Conservation (phyloP, 2,888 invertebrate species). For the Sarcophaga variegata region DNA sequence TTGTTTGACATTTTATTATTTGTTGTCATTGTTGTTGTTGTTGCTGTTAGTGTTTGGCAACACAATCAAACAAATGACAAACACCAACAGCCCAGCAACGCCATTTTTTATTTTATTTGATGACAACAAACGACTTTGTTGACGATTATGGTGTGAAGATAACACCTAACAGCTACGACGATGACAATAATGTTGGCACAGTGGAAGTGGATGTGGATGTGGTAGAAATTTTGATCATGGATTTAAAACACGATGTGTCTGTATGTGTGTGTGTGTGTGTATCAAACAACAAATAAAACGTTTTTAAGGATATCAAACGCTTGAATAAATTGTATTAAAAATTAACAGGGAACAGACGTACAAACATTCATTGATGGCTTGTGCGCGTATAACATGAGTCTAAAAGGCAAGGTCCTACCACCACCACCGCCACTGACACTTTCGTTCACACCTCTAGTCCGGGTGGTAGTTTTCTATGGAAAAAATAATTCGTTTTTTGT, state of each 20-base stretch:
- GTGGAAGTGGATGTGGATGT: slow-evolving; percentile 11
- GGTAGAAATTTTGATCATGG: slow-evolving; percentile 16
- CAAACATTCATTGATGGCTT: slow-evolving; percentile 9
- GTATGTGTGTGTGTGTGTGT: neutral
- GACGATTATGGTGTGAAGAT: neutral
- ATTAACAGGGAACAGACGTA: slow-evolving; percentile 10
- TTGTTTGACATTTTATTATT: slow-evolving; percentile 58
- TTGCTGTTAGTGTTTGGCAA: slow-evolving; percentile 58
- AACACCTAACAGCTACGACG: neutral
- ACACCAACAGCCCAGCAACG: slow-evolving; percentile 21
- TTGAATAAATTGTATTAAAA: slow-evolving; percentile 54
- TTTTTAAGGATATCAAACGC: slow-evolving; percentile 66
- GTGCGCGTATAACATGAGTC: no score
- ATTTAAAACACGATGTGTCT: no score
- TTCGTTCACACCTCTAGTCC: neutral
- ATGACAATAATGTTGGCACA: slow-evolving; percentile 4
- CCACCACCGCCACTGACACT: neutral
- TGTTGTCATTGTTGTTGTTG: slow-evolving; percentile 25
- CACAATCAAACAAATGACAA: slow-evolving; percentile 53
- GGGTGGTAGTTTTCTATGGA: slow-evolving; percentile 50
- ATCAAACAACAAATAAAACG: neutral
- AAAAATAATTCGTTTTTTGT: neutral
- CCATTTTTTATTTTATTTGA: slow-evolving; percentile 47
- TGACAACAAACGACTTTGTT: neutral
- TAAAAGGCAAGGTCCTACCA: neutral